Percentiles rank a stretch among this genome's conserved stretches.
Evolutionary conservation across 2,888 invertebrate species (phyloP).

Genomic region (Plagiodera versicolora): DNA sequence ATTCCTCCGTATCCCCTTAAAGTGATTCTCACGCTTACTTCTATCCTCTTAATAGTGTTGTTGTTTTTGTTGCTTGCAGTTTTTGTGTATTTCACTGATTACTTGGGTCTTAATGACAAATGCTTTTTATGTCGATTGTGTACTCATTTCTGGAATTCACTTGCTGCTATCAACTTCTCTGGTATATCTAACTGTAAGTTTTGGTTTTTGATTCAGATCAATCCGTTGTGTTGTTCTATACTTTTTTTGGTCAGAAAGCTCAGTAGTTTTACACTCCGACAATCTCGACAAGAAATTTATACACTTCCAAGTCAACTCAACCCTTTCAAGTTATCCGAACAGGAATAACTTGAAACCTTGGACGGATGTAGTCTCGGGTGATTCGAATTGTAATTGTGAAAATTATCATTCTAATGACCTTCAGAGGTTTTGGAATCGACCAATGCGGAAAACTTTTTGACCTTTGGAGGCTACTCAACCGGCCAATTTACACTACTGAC

Average conservation of each 20-base stretch:
- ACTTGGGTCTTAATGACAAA: neutral
- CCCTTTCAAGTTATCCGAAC: too few species aligned
- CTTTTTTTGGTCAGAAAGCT: neutral
- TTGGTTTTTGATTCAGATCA: neutral
- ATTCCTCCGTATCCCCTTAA: conserved; percentile 3
- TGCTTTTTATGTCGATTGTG: conserved; percentile 7
- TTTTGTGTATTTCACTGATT: conserved; percentile 7
- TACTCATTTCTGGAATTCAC: conserved; percentile 9
- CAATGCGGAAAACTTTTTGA: too few species aligned
- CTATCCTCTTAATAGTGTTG: conserved; percentile 4
- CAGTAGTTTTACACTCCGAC: neutral
- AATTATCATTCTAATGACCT: too few species aligned
- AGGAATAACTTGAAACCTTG: too few species aligned
- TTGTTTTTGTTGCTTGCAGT: conserved; percentile 7
- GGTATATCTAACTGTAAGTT: conserved; percentile 1
- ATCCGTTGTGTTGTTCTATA: neutral
- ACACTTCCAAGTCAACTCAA: too few species aligned
- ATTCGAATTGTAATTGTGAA: too few species aligned
- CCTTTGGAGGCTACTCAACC: too few species aligned
- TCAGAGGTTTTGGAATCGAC: too few species aligned
- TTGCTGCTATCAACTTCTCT: conserved; percentile 5
- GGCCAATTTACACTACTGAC: too few species aligned
- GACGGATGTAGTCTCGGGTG: too few species aligned
- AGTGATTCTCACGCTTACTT: neutral
- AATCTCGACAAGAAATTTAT: too few species aligned